Evolutionary conservation across 2,888 invertebrate species (phyloP), one percentile per base, ranked within the genome.

Genomic region (Limenitis camilla): DNA sequence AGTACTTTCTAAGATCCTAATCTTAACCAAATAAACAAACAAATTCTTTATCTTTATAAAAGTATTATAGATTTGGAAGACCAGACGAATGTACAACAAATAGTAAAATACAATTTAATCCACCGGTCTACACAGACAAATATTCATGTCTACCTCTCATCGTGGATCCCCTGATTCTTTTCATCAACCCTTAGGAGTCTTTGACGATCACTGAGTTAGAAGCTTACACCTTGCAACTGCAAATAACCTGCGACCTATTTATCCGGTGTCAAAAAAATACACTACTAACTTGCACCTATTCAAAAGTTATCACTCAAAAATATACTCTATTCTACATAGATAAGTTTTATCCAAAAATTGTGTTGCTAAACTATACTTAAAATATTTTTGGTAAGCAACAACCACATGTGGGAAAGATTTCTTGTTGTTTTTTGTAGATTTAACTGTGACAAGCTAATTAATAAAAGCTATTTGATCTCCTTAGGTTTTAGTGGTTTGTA

Each of bases 221-320:
- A 50, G 60, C 63, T 69, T 78, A 81, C 87, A 87, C 87, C 87
- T 86, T 87, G 87, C 86, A 72, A 71, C 74, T 71, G 75, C 78
- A 82, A 82, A 82, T 84, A 86, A 86, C 86, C 85, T 86, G 84
- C 83, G 84, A 85, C 84, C 84, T 83, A 79, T 77, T 81, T 81
- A 80, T 81, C 78, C 78, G 74, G 77, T 65, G 59, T 54, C 56
- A 61, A 72, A 75, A 80, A 81, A 84, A 82, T n/a, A 68, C 61
- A 53, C 61, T 52, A 55, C 56, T 66, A 67, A 63, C 19, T 40
- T 19, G 2, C 11, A 30, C 19, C 6, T 45, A 8, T 1, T 33
- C 46, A 52, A 30, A 9, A 28, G 27, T 4, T 7, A 10, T 8
- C 7, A 9, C 44, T 5, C 53, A 4, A 68, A 45, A 59, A 49